phyloP scores from a whole-genome alignment of 2,888 invertebrate species.

The Aromia moschata region DNA sequence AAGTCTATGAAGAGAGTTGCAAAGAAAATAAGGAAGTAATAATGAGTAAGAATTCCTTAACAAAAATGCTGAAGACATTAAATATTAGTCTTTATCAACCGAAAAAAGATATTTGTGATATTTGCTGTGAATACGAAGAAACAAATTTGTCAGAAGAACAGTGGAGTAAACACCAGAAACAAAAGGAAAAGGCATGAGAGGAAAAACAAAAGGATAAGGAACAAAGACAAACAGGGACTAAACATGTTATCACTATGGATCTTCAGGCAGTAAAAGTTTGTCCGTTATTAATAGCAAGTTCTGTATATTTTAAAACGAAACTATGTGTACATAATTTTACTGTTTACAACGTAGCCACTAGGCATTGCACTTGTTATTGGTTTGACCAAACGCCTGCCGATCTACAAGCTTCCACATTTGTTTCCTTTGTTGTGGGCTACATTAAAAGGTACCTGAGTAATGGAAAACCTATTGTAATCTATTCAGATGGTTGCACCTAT shows the following conservation, averaged over 20 bases:
- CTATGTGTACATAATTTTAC: slow-evolving; percentile 48
- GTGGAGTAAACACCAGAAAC: slow-evolving; percentile 13
- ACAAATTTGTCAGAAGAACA: slow-evolving; percentile 6
- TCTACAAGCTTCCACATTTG: slow-evolving; percentile 8
- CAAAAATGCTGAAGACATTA: slow-evolving; percentile 11
- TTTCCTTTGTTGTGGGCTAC: slow-evolving; percentile 29
- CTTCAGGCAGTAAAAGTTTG: slow-evolving; percentile 18
- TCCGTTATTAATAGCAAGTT: slow-evolving; percentile 15
- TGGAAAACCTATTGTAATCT: slow-evolving; percentile 35
- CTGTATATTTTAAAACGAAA: slow-evolving; percentile 41
- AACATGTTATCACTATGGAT: slow-evolving; percentile 9
- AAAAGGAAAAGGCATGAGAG: slow-evolving; percentile 6
- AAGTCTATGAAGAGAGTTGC: background rate
- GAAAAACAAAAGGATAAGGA: slow-evolving; percentile 16
- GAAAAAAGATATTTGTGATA: slow-evolving; percentile 13
- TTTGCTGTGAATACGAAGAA: slow-evolving; percentile 8
- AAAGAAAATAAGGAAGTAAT: background rate
- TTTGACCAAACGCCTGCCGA: slow-evolving; percentile 1
- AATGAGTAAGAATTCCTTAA: slow-evolving; percentile 1
- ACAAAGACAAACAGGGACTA: slow-evolving; percentile 5
- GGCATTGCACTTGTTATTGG: slow-evolving; percentile 26
- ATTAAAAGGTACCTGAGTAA: slow-evolving; percentile 27
- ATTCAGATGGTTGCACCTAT: slow-evolving; percentile 39
- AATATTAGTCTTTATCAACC: slow-evolving; percentile 22
- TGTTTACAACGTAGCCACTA: slow-evolving; percentile 41